phyloP scores from a whole-genome alignment of 2,797 vertebrate species.

The Schizothorax lantsangensis region DNA sequence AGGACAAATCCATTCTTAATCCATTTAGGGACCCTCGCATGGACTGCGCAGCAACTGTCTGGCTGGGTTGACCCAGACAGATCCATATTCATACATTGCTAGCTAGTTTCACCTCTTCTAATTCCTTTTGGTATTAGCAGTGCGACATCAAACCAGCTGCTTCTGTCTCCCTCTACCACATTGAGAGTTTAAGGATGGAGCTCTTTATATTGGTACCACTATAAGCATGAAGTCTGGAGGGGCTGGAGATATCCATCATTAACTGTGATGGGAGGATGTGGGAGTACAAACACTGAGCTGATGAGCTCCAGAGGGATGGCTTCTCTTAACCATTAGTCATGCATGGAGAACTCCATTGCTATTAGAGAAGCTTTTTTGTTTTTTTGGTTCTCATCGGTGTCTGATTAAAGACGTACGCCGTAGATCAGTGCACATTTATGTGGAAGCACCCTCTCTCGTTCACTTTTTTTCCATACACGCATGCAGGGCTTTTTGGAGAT shows the following conservation, averaged over 20 bases:
- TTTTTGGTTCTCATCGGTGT: constrained; percentile 17
- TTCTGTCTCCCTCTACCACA: constrained; percentile 19
- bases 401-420: constrained; percentile 40
- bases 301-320: constrained; percentile 44
- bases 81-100: constrained; percentile 20
- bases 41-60: neutral
- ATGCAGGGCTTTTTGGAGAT: constrained; percentile 38
- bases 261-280: constrained; percentile 44
- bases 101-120: constrained; percentile 4
- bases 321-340: constrained; percentile 59
- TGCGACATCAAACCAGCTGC: constrained; percentile 10
- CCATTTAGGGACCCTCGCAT: constrained; percentile 14
- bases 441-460: neutral
- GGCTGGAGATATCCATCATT: constrained; percentile 56
- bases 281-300: constrained; percentile 40
- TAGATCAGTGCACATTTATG: constrained; percentile 41
- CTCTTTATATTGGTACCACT: constrained; percentile 34
- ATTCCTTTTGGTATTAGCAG: constrained; percentile 1
- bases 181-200: constrained; percentile 29
- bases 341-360: constrained; percentile 50
- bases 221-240: constrained; percentile 47
- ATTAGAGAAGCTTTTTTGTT: constrained; percentile 37
- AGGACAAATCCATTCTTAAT: constrained; percentile 40
- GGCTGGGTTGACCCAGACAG: constrained; percentile 11
- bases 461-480: constrained; percentile 1